These are phyloP conservation scores for Ciconia stormi DNA, from an alignment of 2,113 vertebrate species.

Conservation along the genomic window DNA sequence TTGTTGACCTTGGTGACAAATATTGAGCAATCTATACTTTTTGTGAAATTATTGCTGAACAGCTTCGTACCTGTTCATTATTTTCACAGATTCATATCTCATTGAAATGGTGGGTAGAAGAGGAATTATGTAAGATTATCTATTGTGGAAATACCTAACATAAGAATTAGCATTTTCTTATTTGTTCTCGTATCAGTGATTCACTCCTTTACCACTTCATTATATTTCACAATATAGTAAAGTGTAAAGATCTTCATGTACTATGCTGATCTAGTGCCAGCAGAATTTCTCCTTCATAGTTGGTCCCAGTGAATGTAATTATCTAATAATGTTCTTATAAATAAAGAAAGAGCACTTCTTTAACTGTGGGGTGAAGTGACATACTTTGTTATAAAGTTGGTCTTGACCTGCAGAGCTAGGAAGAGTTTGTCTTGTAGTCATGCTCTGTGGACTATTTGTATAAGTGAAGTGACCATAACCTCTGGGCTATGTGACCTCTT, in stretches of 20 bases:
- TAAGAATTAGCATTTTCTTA: background rate
- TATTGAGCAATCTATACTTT: background rate
- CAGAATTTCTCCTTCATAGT: background rate
- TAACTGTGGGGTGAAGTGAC: background rate
- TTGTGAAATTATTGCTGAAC: background rate
- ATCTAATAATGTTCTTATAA: background rate
- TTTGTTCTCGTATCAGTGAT: background rate
- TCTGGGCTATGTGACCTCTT: background rate
- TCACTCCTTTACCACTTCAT: background rate
- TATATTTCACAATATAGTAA: background rate
- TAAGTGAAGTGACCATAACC: background rate
- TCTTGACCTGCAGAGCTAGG: background rate
- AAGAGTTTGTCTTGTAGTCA: background rate
- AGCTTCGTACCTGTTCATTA: background rate
- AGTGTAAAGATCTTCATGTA: background rate
- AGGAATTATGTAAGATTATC: background rate
- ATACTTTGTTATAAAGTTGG: background rate
- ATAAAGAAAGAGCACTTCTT: background rate
- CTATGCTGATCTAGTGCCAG: background rate
- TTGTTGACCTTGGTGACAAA: background rate
- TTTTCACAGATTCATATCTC: background rate
- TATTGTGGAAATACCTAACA: background rate
- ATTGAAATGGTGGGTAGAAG: background rate
- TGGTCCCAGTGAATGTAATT: background rate
- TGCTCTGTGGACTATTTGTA: background rate